Evolutionary conservation across 2,888 invertebrate species (phyloP), one percentile per base, ranked within the genome.

Genomic region (Meta bourneti): DNA sequence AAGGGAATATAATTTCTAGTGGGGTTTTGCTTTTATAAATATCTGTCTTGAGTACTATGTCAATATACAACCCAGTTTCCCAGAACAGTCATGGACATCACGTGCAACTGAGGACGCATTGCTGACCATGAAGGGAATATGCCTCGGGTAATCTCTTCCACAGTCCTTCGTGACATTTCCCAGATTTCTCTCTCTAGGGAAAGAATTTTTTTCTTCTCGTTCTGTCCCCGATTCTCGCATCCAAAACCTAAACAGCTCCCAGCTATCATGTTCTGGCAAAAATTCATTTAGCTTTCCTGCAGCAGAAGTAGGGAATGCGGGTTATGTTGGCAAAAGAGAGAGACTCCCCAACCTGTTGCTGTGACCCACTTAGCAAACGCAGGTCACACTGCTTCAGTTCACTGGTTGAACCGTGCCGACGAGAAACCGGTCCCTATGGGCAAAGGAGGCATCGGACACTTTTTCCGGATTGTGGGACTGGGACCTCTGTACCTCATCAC

Each of bases 361-460:
- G 72, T 87, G 91, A 91, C 91, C 91, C 91, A 91, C 79, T 91
- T 91, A 72, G 34, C 34, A 72, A 16, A 77, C 85, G 79, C 91
- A 72, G 91, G 91, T 91, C 91, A 88, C 79, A 74, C 87, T 61
- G 87, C 91, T 87, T 82, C 91, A 91, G 91, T 91, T 91, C 91
- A 91, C 87, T 83, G 87, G 87, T 81, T 91, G 91, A 91, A 78
- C 87, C 91, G 91, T 82, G 91, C 87, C 91, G 87, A 19, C 88
- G 48, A n/a, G 9, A 69, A 90, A 90, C 85, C 85, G 85, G 90
- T 90, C 80, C 19, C 75, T 51, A 11, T 34, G n/a, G 83, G 70
- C 70, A 72, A 72, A n/a, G 72, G 34, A 72, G 34, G 13, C 77
- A 1, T 16, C 82, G 74, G 80, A 61, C 74, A 81, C 88, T 88